Base-by-base conservation (phyloP, 2,113 vertebrate genomes). In the Nanger granti region DNA sequence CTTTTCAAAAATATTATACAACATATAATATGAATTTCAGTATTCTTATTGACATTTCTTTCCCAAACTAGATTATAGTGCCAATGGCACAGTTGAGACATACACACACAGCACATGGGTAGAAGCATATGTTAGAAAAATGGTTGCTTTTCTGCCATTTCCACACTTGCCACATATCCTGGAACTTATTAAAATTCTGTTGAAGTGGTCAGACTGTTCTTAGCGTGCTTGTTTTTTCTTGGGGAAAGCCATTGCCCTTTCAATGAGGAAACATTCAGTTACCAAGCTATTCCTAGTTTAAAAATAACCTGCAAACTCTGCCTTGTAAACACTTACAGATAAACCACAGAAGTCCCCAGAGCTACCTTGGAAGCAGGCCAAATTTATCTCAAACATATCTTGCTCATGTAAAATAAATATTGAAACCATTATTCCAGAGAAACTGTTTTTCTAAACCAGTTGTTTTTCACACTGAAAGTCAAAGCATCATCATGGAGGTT, bases 201-300 rank as follows among this genome's bases (percentile, higher is more conserved):
- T 55, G 47, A 76, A 91, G 89, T 79, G 95, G 47, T 83, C 89
- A 94, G 89, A 73, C 34, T 55, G 11, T 69, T 94, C 92, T 84
- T 20, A 41, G 55, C 49, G 7, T 59, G 89, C 82, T 94, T 97
- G 55, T 47, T 87, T 85, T 95, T 57, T 79, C 91, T 85, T 80
- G 8, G 14, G 76, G 87, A 91, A 89, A 83, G 91, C 82, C 66
- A 62, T 24, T 37, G 17, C 31, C 55, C 76, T 93, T 54, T 83
- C 87, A 92, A 20, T 80, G 37, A 97, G 93, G 96, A 97, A 97
- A 37, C 83, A 93, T 97, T 97, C 93, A 95, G 87, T 98, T 93
- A 98, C 95, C 41, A 92, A 55, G 37, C 54, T 92, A 84, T 95
- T 96, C 89, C 92, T 93, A 54, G 60, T 89, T 97, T 91, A 59